Percentiles rank a stretch among this genome's conserved stretches.
Evolutionary conservation across 2,888 invertebrate species (phyloP).

Genomic region (Mycogona germanica): DNA sequence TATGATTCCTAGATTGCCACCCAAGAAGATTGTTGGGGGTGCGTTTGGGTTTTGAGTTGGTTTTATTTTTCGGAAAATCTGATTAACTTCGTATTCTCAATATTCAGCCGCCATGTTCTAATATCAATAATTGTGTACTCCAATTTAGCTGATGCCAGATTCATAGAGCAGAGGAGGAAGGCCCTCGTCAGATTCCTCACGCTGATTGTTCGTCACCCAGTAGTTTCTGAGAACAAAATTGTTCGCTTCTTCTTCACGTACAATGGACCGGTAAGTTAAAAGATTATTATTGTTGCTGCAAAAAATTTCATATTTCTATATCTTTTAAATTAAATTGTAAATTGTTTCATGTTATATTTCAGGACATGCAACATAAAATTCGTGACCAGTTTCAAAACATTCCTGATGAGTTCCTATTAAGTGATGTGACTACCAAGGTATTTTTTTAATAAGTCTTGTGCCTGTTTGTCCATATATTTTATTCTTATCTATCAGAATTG

Average conservation of each 20-base stretch:
- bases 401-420: constrained; percentile 37
- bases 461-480: too few relatives aligned
- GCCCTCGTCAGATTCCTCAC: constrained; percentile 33
- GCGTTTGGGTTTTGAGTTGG: constrained; percentile 22
- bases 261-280: constrained; percentile 33
- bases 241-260: constrained; percentile 35
- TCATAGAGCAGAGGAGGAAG: constrained; percentile 35
- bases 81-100: not conserved
- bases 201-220: constrained; percentile 34
- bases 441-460: not conserved
- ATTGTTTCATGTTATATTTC: constrained; percentile 18
- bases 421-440: constrained; percentile 32
- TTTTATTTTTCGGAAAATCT: not conserved
- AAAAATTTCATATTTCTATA: not conserved
- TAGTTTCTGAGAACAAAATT: constrained; percentile 33
- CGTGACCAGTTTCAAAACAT: constrained; percentile 33
- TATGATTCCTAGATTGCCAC: constrained; percentile 34
- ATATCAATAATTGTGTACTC: not conserved
- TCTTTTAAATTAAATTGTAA: not conserved
- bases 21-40: constrained; percentile 31
- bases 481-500: too few relatives aligned
- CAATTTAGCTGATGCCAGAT: constrained; percentile 33
- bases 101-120: not conserved
- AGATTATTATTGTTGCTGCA: not conserved
- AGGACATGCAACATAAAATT: constrained; percentile 36